Evolutionary conservation across 64 coral and sea anemone species (phyloP), one percentile per base, ranked within the genome.

Genomic region (Porites lutea): DNA sequence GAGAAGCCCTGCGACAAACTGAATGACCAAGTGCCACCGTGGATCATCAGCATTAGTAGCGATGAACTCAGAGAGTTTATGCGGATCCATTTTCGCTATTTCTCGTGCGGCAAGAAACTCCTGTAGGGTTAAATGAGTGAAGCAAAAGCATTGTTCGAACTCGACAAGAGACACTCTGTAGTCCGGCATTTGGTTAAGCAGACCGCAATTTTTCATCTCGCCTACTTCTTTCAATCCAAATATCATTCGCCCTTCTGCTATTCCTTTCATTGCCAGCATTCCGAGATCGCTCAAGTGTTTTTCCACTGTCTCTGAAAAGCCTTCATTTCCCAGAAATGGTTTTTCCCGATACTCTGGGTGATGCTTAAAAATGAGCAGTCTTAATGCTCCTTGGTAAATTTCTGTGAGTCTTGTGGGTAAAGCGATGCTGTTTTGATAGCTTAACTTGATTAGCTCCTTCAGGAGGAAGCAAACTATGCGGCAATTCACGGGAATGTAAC

Each of bases 401-500:
- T 89, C 78, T 46, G 92, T 94, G 63, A 77, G 76, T 27, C 68
- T 89, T 18, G 59, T 64, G 1, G 87, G 92, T 61, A 88, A 46
- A 16, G 52, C 19, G n/a, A 82, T 19, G 63, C 54, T 75, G 22
- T 57, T 46, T 45, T 61, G 19, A 4, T 20, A 18, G 13, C 62
- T 19, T 13, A 4, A 12, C 14, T 77, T 82, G 14, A 82, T 70
- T 52, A 79, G 46, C 57, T 51, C 37, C 9, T 86, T 45, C 14
- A 93, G 72, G 79, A 79, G 59, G 53, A 83, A 93, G 79, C 83
- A 93, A 48, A 93, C 70, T 37, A 93, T 93, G 51, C 77, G 68
- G 19, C 86, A 88, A 62, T 73, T 83, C 8, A 94, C 87, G 52
- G 92, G 92, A 94, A 94, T 83, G 55, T 84, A 89, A 50, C 92